Base-by-base conservation (phyloP, 2,888 invertebrate genomes). In the Diadegma fenestrale region DNA sequence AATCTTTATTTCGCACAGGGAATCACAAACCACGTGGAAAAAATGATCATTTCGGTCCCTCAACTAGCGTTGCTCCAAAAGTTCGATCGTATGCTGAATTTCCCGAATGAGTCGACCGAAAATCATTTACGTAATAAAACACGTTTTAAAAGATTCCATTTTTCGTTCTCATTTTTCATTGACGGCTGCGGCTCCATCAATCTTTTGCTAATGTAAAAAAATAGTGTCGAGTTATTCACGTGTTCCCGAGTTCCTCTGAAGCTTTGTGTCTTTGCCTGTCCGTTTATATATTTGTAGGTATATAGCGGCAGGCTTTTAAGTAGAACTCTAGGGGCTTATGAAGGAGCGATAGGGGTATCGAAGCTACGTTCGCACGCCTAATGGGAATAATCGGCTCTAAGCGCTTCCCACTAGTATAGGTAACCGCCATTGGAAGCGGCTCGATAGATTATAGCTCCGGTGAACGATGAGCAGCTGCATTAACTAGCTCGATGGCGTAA, bases 321-420 rank as follows among this genome's bases (percentile, higher is more conserved):
- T 33, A 51, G 41, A 63, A 63, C 63, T 76, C 51, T 26, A 22
- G 48, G 77, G 54, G 82, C 66, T 82, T 68, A 82, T 72, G 66
- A 45, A 72, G 41, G 54, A 71, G 64, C 64, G 72, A 71, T 33
- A 63, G 69, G 71, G 61, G 45, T 48, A 82, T 85, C 45, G 54
- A 22, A 64, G 19, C 71, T 58, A 5, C 22, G 78, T 41, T 82
- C 48, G 12, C 30, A n/a, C 33, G n/a, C 58, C 22, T 85, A 80
- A 85, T 85, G 76, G 71, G 76, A 80, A 85, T 85, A 80, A 85
- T 85, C 82, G 75, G 80, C 75, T 66, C 76, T 77, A 73, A 82
- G 66, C 72, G 71, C 58, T 79, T 41, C 26, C 71, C 54, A 76
- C 82, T 75, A 54, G 48, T 80, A 75, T 63, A 33, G 33, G 79